Evolutionary conservation across 2,113 vertebrate species (phyloP).

Genomic region (Phyllostomus hastatus): DNA sequence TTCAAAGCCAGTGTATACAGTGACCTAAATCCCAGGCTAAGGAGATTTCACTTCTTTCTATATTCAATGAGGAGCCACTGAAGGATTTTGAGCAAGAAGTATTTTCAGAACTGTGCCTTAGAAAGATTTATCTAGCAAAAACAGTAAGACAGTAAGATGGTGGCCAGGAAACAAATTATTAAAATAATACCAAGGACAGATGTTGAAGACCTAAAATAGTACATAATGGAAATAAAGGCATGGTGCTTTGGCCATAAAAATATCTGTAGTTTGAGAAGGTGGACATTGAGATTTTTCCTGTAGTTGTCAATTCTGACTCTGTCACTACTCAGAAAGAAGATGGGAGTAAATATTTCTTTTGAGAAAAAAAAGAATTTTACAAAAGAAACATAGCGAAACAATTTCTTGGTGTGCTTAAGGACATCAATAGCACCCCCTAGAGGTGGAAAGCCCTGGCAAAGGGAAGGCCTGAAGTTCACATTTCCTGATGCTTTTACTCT

Average conservation of each 20-base stretch:
- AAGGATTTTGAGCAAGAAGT: neutral
- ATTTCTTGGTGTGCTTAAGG: neutral
- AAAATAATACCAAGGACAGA: constrained; percentile 48
- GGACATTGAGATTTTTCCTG: neutral
- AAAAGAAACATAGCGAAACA: neutral
- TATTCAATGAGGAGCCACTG: neutral
- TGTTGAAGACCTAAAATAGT: constrained; percentile 12
- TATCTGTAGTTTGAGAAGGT: neutral
- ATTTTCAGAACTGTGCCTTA: constrained; percentile 14
- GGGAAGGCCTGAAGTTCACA: neutral
- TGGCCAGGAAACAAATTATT: constrained; percentile 31
- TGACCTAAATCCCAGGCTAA: neutral
- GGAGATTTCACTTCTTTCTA: neutral
- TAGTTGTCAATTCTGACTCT: neutral
- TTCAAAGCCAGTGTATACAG: neutral
- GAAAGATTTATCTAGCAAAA: constrained; percentile 24
- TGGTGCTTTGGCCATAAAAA: neutral
- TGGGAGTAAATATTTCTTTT: neutral
- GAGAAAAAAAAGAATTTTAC: neutral
- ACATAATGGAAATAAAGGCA: neutral
- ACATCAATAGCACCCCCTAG: neutral
- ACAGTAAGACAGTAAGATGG: neutral
- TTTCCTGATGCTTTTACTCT: neutral
- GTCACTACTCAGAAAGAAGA: neutral
- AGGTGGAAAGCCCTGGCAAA: neutral